Evolutionary conservation across 2,113 vertebrate genomes (phyloP).

Genomic region (Struthidea cinerea): DNA sequence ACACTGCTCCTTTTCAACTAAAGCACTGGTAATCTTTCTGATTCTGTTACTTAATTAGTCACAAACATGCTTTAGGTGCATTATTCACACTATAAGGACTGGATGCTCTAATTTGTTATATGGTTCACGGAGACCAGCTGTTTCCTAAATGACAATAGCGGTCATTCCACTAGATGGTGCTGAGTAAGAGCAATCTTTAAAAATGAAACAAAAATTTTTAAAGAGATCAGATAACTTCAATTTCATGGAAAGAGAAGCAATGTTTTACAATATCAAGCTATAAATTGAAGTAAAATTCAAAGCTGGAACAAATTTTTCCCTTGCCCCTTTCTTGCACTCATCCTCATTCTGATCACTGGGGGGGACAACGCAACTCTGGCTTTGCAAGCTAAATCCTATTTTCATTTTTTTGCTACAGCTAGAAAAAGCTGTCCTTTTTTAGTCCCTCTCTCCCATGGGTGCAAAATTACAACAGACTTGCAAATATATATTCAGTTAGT

Average conservation of each 20-base stretch:
- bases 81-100: background rate
- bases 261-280: background rate
- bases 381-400: background rate
- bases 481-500: background rate
- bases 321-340: background rate
- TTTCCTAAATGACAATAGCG: background rate
- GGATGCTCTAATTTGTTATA: background rate
- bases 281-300: background rate
- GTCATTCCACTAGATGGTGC: constrained; percentile 74
- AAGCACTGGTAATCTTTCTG: background rate
- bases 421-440: background rate
- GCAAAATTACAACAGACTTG: background rate
- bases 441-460: background rate
- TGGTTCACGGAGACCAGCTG: fast-evolving
- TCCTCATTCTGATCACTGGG: background rate
- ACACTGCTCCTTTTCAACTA: background rate
- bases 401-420: background rate
- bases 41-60: background rate
- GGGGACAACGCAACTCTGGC: background rate
- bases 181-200: constrained; percentile 33
- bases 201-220: background rate
- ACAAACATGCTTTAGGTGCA: background rate
- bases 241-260: background rate
- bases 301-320: background rate
- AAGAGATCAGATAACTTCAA: background rate